Conservation (phyloP, 2,888 invertebrate genomes). For the Aphodius granarius region DNA sequence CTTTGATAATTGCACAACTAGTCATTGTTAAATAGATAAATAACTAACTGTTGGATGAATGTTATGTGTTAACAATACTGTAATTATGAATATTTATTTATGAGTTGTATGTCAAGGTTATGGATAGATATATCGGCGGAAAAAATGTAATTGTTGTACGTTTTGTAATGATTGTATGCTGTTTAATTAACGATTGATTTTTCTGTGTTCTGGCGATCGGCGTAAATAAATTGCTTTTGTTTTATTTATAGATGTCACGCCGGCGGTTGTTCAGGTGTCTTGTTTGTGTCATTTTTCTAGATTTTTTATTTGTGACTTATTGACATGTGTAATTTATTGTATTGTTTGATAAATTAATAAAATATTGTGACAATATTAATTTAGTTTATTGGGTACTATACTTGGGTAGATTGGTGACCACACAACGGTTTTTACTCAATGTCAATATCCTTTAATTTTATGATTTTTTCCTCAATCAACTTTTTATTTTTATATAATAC, state of each 20-base stretch:
- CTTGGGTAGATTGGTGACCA: too few relatives aligned
- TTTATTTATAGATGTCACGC: background rate
- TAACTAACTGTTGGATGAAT: background rate
- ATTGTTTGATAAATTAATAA: background rate
- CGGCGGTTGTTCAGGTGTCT: background rate
- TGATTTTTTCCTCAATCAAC: too few relatives aligned
- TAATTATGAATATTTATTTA: background rate
- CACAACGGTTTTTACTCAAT: too few relatives aligned
- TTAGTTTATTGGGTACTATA: too few relatives aligned
- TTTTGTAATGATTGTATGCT: background rate
- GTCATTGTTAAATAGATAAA: background rate
- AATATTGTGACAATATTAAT: background rate
- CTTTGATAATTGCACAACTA: background rate
- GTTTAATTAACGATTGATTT: background rate
- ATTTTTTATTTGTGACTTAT: too few relatives aligned
- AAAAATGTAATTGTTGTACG: background rate
- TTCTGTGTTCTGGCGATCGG: background rate
- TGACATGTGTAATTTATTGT: background rate
- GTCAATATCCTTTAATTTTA: too few relatives aligned
- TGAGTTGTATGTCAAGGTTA: background rate
- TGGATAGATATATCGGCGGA: background rate
- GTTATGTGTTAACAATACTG: background rate
- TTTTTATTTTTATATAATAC: too few relatives aligned
- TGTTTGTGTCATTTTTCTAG: background rate
- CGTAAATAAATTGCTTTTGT: background rate